Evolutionary conservation across 2,113 vertebrate species (phyloP), one percentile per base, ranked within the genome.

Genomic region (Phoxinus phoxinus): DNA sequence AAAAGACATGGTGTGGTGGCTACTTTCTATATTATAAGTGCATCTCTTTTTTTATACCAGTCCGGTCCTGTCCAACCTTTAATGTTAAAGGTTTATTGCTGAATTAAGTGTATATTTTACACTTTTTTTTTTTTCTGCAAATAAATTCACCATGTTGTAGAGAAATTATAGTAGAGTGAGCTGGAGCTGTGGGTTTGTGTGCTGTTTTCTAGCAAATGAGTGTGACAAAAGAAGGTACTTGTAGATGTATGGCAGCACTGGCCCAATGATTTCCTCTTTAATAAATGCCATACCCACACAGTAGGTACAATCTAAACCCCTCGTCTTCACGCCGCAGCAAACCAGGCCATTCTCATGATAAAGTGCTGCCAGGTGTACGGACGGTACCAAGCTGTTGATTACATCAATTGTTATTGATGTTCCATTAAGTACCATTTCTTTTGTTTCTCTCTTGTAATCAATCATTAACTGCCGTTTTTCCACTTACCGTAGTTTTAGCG

Each of bases 311-410:
- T 87, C 84, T 81, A 35, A 83, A 86, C 72, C 80, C 85, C 23
- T 83, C 41, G 63, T 88, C 73, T 27, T 87, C 48, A 56, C 8
- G 7, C 78, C 12, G 89, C 81, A 89, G 93, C 92, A 92, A 94
- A 94, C 92, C 90, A 58, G 87, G 80, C 73, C 89, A 80, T 86
- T 17, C 46, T 5, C 41, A 87, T 94, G 93, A 94, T 94, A 91
- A 92, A 95, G 93, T 92, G 90, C 91, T 86, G 89, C 91, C 93
- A 94, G 94, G 92, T 94, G 94, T 91, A 92, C 85, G 30, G 90
- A 77, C 69, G 86, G 90, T 92, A 92, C 89, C 86, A 87, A 90
- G 85, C 86, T 85, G 91, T 91, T 93, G 92, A 93, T 92, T 91
- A 88, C 87, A 84, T 92, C 91, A 89, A 86, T 87, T 81, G 85